Evolutionary conservation across 1,140 invertebrate species (phyloP).

Genomic region (Drosophila ironensis): DNA sequence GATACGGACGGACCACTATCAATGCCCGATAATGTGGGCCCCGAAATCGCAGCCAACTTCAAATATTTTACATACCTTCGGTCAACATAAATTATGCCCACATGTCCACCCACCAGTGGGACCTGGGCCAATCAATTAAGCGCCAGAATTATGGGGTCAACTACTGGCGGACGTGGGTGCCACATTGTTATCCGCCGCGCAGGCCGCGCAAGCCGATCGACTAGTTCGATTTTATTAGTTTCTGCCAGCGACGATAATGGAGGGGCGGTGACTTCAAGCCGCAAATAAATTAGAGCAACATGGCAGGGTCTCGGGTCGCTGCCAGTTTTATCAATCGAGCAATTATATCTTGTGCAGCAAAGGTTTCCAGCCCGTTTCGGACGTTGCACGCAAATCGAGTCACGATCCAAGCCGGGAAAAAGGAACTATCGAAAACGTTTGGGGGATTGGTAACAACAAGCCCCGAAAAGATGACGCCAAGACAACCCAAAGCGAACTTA

Average conservation of each 20-base stretch:
- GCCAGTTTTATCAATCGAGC: constrained; percentile 66
- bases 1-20: constrained; percentile 9
- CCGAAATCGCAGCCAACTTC: not conserved
- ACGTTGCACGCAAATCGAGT: constrained; percentile 65
- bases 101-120: constrained; percentile 9
- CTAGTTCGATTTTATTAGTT: constrained; percentile 21
- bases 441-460: constrained; percentile 35
- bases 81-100: not conserved
- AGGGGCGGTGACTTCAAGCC: constrained; percentile 58
- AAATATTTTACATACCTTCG: constrained; percentile 31
- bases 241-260: constrained; percentile 22
- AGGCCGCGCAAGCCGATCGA: too few species aligned
- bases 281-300: constrained; percentile 68
- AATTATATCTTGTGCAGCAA: constrained; percentile 57
- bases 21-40: constrained; percentile 9
- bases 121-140: constrained; percentile 62
- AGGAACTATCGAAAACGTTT: constrained; percentile 17
- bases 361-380: constrained; percentile 29
- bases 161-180: constrained; percentile 50
- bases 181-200: constrained; percentile 26
- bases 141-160: constrained; percentile 56
- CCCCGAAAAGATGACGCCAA: constrained; percentile 55
- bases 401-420: constrained; percentile 54
- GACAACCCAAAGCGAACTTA: constrained; percentile 30
- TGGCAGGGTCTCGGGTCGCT: constrained; percentile 27